Evolutionary conservation across 2,113 vertebrate species (phyloP).

Genomic region (Chaetura pelagica): DNA sequence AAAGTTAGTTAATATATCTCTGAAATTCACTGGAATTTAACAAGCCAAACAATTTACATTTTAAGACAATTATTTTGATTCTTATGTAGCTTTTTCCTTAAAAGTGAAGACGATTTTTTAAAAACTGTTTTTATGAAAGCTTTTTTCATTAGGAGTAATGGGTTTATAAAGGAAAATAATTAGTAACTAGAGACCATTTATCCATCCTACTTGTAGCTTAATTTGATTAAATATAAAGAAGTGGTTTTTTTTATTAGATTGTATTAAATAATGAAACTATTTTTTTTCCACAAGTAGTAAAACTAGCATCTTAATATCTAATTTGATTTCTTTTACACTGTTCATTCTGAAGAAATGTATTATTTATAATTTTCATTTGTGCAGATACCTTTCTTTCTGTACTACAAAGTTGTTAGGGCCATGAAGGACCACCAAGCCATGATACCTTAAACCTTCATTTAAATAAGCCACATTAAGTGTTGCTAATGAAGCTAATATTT

Average conservation of each 20-base stretch:
- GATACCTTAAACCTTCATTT: neutral
- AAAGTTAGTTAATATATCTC: neutral
- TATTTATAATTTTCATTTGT: neutral
- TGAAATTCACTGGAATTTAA: neutral
- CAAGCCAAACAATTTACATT: neutral
- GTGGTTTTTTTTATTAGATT: neutral
- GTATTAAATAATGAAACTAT: neutral
- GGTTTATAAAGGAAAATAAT: neutral
- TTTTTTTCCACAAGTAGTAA: neutral
- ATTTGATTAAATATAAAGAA: neutral
- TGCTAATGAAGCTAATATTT: neutral
- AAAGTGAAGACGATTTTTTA: neutral
- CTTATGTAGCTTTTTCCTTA: neutral
- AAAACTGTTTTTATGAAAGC: neutral
- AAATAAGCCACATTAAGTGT: neutral
- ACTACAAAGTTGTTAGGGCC: neutral
- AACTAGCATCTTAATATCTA: neutral
- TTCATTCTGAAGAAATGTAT: neutral
- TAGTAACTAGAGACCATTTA: neutral
- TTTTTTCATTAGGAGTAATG: neutral
- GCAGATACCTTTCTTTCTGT: neutral
- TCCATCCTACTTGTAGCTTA: neutral
- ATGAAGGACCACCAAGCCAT: neutral
- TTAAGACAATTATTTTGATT: neutral
- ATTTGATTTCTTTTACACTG: neutral